Conservation (phyloP, 53 echinoderm and acorn worm species). For the Stichopus horrens region DNA sequence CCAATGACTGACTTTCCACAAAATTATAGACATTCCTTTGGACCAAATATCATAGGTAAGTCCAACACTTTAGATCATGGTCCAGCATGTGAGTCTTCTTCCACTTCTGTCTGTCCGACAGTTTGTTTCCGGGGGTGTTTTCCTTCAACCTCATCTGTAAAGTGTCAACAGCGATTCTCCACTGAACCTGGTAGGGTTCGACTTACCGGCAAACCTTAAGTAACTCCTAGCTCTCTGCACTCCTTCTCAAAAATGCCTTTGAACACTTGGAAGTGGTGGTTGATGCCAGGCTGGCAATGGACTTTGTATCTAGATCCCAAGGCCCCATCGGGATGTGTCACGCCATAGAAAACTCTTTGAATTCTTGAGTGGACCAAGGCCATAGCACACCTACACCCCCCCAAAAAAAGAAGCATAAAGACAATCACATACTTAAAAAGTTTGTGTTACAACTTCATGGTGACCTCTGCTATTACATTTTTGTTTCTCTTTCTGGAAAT, state of each 20-base stretch:
- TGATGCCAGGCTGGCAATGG: slow-evolving; percentile 73
- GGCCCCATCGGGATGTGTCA: slow-evolving; percentile 63
- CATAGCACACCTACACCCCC: slow-evolving; percentile 81
- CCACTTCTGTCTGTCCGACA: not conserved
- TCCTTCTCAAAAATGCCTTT: slow-evolving; percentile 57
- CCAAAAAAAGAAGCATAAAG: not conserved
- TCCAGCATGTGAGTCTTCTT: not conserved
- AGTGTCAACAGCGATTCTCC: too few species aligned
- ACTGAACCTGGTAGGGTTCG: too few species aligned
- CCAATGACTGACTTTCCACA: too few species aligned
- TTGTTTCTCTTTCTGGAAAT: too few species aligned
- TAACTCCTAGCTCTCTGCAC: slow-evolving; percentile 47
- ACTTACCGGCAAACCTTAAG: not conserved
- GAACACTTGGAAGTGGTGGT: slow-evolving; percentile 86
- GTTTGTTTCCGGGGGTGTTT: not conserved
- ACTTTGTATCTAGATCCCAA: slow-evolving; percentile 81
- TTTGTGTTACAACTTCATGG: too few species aligned
- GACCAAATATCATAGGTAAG: too few species aligned
- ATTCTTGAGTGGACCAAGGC: slow-evolving; percentile 95
- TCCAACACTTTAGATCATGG: too few species aligned
- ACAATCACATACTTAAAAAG: not conserved
- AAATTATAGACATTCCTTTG: too few species aligned
- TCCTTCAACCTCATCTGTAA: not conserved
- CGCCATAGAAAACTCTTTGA: slow-evolving; percentile 76
- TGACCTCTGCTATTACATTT: too few species aligned